These are phyloP conservation scores for Dascyllus trimaculatus DNA, from an alignment of 2,113 vertebrate genomes.

Conservation along the genomic window DNA sequence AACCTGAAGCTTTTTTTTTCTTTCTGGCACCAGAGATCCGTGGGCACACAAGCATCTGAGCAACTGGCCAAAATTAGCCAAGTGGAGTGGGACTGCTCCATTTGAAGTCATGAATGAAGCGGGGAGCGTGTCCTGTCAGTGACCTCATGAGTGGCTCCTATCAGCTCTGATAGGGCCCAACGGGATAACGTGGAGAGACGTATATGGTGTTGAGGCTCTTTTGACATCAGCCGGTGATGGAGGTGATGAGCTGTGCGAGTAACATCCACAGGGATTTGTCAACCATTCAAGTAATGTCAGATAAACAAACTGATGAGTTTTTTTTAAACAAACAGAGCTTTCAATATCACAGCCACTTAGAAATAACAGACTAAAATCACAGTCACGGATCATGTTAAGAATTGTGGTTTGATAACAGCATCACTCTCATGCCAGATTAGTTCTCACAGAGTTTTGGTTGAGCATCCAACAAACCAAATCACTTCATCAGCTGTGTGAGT, in stretches of 20 bases:
- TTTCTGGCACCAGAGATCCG: slow-evolving; percentile 75
- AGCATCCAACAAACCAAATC: slow-evolving; percentile 37
- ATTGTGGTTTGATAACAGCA: slow-evolving; percentile 21
- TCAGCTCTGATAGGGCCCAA: slow-evolving; percentile 70
- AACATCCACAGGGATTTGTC: slow-evolving; percentile 58
- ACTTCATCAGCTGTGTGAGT: not conserved
- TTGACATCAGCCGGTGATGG: slow-evolving; percentile 59
- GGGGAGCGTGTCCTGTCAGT: slow-evolving; percentile 53
- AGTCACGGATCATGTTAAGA: not conserved
- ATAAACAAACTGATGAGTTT: slow-evolving; percentile 20
- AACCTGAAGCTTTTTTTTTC: slow-evolving; percentile 69
- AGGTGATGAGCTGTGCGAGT: slow-evolving; percentile 28
- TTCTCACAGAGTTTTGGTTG: slow-evolving; percentile 31
- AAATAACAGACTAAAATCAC: not conserved
- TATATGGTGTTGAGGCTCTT: slow-evolving; percentile 56
- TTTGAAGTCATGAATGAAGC: slow-evolving; percentile 80
- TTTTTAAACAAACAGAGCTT: not conserved
- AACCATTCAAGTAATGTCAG: slow-evolving; percentile 38
- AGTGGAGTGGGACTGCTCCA: slow-evolving; percentile 63
- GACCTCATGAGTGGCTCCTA: slow-evolving; percentile 70
- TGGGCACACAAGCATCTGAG: slow-evolving; percentile 61
- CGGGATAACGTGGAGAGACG: slow-evolving; percentile 53
- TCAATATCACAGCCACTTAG: not conserved
- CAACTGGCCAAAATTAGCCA: slow-evolving; percentile 83
- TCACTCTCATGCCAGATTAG: slow-evolving; percentile 24